Conservation (phyloP, 2,888 invertebrate species). For the Spodoptera littoralis region DNA sequence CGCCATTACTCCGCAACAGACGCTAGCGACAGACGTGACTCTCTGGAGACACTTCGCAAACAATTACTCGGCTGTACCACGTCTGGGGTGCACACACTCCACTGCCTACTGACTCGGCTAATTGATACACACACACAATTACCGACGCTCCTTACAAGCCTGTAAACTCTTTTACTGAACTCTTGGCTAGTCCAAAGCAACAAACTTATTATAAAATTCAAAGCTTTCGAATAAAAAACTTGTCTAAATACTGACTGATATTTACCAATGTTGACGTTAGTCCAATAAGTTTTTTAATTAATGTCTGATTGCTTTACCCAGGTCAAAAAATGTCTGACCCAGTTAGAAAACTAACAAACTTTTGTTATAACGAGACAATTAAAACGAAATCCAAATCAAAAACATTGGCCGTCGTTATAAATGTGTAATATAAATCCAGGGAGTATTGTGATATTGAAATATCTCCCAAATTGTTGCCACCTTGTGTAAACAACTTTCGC, state of each 20-base stretch:
- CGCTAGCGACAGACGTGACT: conserved; percentile 10
- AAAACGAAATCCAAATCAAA: too few relatives aligned
- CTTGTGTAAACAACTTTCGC: conserved; percentile 61
- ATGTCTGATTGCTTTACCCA: conserved; percentile 17
- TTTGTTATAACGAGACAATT: background rate
- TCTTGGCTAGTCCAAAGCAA: too few relatives aligned
- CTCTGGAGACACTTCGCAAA: conserved; percentile 6
- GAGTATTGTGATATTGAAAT: conserved; percentile 22
- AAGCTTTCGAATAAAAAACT: conserved; percentile 12
- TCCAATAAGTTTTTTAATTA: conserved; percentile 38
- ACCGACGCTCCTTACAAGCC: too few relatives aligned
- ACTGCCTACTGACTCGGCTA: too few relatives aligned
- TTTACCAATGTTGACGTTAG: conserved; percentile 30
- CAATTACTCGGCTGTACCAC: conserved; percentile 11
- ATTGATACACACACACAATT: too few relatives aligned
- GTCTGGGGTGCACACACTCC: too few relatives aligned
- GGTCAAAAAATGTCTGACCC: conserved; percentile 26
- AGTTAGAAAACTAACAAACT: conserved; percentile 20
- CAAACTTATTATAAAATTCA: too few relatives aligned
- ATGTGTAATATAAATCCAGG: conserved; percentile 5
- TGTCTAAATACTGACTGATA: conserved; percentile 11
- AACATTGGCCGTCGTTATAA: too few relatives aligned
- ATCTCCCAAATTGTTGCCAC: conserved; percentile 21
- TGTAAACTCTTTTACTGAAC: too few relatives aligned
- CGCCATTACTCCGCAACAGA: conserved; percentile 22